phyloP scores from a whole-genome alignment of 2,113 vertebrate species.

The Stictonetta naevosa region DNA sequence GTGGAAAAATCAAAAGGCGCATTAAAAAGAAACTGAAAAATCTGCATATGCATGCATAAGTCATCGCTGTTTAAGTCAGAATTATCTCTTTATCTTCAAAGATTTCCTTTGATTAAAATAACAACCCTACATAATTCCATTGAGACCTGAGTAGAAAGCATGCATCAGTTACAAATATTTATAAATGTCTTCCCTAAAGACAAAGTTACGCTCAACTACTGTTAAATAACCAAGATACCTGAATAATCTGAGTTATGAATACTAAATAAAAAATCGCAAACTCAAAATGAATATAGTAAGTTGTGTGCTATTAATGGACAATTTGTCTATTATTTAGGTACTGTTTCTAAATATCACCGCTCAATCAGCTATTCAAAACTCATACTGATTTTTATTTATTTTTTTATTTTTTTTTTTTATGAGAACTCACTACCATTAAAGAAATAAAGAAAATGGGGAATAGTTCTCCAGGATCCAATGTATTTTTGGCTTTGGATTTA shows the following conservation, averaged over 20 bases:
- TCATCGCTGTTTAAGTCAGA: not conserved
- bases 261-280: not conserved
- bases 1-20: not conserved
- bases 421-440: accelerated
- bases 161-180: not conserved
- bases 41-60: not conserved
- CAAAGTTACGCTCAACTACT: not conserved
- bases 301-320: not conserved
- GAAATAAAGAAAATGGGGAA: not conserved
- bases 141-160: not conserved
- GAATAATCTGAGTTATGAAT: not conserved
- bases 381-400: not conserved
- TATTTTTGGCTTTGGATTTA: slow-evolving; percentile 1
- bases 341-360: not conserved
- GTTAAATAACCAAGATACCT: not conserved
- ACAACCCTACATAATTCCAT: not conserved
- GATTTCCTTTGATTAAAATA: not conserved
- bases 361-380: not conserved
- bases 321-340: not conserved
- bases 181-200: not conserved
- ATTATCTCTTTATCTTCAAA: not conserved
- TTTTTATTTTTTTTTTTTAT: not conserved
- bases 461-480: not conserved
- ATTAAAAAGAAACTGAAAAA: not conserved
- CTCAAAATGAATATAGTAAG: not conserved